Evolutionary conservation across 2,113 vertebrate genomes (phyloP).

Genomic region (Ancistrus triradiatus): DNA sequence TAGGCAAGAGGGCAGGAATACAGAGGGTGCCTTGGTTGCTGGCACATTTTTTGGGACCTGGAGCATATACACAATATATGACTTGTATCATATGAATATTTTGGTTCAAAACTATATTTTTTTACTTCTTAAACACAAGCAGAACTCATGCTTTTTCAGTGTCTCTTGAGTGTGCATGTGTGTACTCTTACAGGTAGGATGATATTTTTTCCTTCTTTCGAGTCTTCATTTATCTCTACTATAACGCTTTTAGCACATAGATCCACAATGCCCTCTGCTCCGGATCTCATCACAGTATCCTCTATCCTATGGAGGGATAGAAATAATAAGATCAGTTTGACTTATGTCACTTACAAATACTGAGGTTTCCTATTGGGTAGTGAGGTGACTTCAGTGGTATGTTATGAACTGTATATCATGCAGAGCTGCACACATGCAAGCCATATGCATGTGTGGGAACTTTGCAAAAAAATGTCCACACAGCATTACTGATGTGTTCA

Average conservation of each 20-base stretch:
- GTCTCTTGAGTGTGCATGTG: neutral
- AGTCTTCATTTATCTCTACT: constrained; percentile 44
- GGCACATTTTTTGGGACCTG: neutral
- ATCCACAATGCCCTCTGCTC: neutral
- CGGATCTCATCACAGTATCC: constrained; percentile 14
- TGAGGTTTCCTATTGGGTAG: too few species aligned
- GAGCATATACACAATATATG: too few species aligned
- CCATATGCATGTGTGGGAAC: too few species aligned
- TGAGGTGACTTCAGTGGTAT: too few species aligned
- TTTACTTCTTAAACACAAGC: neutral
- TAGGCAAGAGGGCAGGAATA: constrained; percentile 12
- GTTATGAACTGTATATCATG: too few species aligned
- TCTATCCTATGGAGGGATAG: constrained; percentile 34
- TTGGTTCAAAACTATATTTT: neutral
- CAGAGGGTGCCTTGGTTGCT: neutral
- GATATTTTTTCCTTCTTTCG: constrained; percentile 36
- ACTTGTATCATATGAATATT: too few species aligned
- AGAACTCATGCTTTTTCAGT: neutral
- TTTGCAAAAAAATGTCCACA: too few species aligned
- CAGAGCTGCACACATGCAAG: too few species aligned
- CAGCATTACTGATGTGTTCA: too few species aligned
- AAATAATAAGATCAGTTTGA: neutral
- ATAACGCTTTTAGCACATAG: constrained; percentile 32
- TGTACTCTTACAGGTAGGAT: constrained; percentile 51
- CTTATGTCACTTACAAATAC: too few species aligned